Evolutionary conservation across 2,888 invertebrate species (phyloP).

Genomic region (Eilema caniola): DNA sequence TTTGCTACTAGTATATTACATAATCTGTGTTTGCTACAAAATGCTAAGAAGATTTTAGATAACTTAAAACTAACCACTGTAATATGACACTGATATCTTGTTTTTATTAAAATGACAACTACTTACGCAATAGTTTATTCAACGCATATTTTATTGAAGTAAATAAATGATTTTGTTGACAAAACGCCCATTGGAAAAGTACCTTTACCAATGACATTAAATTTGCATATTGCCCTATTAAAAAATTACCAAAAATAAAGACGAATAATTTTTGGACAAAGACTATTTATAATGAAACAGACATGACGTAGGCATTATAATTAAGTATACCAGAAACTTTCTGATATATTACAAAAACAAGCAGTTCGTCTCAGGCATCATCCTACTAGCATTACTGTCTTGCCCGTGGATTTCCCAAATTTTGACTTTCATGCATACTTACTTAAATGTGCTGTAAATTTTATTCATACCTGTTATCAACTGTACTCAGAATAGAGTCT

Average conservation of each 20-base stretch:
- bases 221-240: conserved; percentile 10
- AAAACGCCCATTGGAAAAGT: not conserved
- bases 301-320: not conserved
- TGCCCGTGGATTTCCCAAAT: no score
- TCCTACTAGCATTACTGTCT: no score
- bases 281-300: not conserved
- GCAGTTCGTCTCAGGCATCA: no score
- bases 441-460: no score
- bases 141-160: not conserved
- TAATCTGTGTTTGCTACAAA: no score
- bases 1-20: no score
- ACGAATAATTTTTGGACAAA: conserved; percentile 8
- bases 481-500: no score
- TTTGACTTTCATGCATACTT: no score
- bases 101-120: not conserved
- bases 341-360: no score
- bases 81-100: not conserved
- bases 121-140: not conserved
- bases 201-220: conserved; percentile 10
- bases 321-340: no score
- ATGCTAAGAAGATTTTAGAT: not conserved
- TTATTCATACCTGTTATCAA: no score
- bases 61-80: not conserved
- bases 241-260: conserved; percentile 17
- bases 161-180: not conserved